Evolutionary conservation across 2,888 invertebrate species (phyloP), one percentile per base, ranked within the genome.

Genomic region (Neelides folsomi): DNA sequence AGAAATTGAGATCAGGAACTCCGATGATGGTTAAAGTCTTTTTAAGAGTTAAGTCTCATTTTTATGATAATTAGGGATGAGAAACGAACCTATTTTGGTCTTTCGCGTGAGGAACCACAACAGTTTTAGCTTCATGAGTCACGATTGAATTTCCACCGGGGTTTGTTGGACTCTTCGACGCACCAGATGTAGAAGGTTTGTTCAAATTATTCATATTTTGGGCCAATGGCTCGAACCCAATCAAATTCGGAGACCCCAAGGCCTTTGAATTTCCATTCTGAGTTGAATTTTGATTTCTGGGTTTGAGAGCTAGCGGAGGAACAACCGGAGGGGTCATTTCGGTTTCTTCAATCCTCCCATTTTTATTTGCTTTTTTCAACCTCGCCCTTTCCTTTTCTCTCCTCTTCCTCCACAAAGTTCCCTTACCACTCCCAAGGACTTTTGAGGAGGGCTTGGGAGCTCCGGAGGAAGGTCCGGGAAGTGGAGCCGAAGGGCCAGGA

Each of bases 51-150:
- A 45, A 45, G 45, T 13, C 5, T 19, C 19, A 19, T n/a, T 18
- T 43, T 27, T 27, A 5, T 27, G 3, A 5, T 5, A 27, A 27
- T 27, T 36, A 35, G 16, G 13, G 16, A n/a, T 45, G 48, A 52
- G 20, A 52, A 47, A 55, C 62, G 52, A 59, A 64, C 63, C 63
- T 64, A 55, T 64, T 63, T 38, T 57, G 54, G 45, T 57, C 55
- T 51, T 60, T 61, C 36, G 62, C 56, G 53, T 58, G 55, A 37
- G 64, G 64, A 49, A 64, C 57, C 48, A 64, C 62, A 37, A 61
- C 64, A 47, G 60, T 61, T 56, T 59, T 62, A 42, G 58, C 57
- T 56, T 64, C 58, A 39, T 64, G 58, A 15, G 46, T 56, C 37
- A 59, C 51, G 39, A 58, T 54, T 42, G 51, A 43, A 55, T 51